Evolutionary conservation across 1,140 invertebrate species (phyloP).

Genomic region (Augochlora pura): DNA sequence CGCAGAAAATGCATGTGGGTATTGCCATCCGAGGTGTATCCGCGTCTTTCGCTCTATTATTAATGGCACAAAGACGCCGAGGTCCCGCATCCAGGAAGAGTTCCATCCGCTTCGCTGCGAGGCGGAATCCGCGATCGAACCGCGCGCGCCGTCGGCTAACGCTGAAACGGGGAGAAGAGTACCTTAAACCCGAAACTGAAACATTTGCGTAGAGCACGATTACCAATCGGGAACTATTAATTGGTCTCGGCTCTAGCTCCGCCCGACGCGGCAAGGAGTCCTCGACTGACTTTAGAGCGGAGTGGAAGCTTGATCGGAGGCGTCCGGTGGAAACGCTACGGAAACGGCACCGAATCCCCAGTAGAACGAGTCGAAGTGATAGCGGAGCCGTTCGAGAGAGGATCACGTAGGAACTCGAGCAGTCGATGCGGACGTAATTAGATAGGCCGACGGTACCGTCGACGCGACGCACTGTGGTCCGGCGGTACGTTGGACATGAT

Average conservation of each 20-base stretch:
- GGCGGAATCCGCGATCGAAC: too few relatives aligned
- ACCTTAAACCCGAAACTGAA: not conserved
- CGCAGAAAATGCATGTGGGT: too few relatives aligned
- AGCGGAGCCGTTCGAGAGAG: constrained; percentile 7
- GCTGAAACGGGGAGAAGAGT: too few relatives aligned
- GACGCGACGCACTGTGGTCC: too few relatives aligned
- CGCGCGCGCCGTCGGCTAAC: too few relatives aligned
- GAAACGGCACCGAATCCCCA: not conserved
- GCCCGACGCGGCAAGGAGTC: too few relatives aligned
- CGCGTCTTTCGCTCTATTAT: too few relatives aligned
- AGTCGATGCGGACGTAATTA: constrained; percentile 55
- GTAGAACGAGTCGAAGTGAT: constrained; percentile 2
- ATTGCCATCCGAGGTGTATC: too few relatives aligned
- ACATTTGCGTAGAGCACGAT: not conserved
- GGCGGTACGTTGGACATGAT: too few relatives aligned
- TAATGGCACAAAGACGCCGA: too few relatives aligned
- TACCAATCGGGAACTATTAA: not conserved
- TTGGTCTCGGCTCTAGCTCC: not conserved
- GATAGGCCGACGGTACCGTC: constrained; percentile 45
- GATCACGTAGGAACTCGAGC: constrained; percentile 56
- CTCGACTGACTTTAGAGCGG: not conserved
- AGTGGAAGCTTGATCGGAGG: not conserved
- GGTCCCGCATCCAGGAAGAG: too few relatives aligned
- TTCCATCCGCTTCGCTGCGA: too few relatives aligned
- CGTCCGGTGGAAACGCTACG: not conserved